phyloP scores from a whole-genome alignment of 2,888 invertebrate species.

The Chirona hameri region DNA sequence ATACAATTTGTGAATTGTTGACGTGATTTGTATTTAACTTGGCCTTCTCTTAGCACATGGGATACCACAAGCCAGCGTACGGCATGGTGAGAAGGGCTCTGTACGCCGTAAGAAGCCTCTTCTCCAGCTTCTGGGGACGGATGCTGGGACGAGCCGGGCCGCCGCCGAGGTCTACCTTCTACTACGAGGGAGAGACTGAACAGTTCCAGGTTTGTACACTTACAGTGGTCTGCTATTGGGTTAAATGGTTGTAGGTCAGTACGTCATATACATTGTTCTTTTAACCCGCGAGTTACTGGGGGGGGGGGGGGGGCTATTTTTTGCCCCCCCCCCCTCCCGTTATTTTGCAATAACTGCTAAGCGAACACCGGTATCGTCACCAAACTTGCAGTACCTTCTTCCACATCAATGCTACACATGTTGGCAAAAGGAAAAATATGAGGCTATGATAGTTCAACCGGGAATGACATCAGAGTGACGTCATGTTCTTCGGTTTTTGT shows the following conservation, averaged over 20 bases:
- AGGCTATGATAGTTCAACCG: too few species aligned
- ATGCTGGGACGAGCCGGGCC: neutral
- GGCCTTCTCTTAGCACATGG: constrained; percentile 42
- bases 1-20: too few species aligned
- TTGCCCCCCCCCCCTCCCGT: too few species aligned
- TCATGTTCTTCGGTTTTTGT: too few species aligned
- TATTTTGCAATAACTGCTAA: too few species aligned
- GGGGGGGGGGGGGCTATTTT: too few species aligned
- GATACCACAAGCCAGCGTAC: constrained; percentile 36
- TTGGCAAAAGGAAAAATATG: too few species aligned
- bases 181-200: neutral
- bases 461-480: too few species aligned
- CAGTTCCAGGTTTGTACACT: neutral
- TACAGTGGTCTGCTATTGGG: neutral
- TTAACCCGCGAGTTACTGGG: neutral
- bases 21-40: too few species aligned
- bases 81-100: constrained; percentile 39
- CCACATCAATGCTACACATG: too few species aligned
- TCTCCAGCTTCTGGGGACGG: neutral
- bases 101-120: neutral
- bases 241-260: neutral
- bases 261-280: neutral
- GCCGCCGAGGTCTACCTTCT: neutral
- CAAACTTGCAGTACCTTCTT: too few species aligned
- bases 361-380: too few species aligned